These are phyloP conservation scores for Cantharis lateralis DNA, from an alignment of 2,888 invertebrate genomes.

Conservation along the genomic window DNA sequence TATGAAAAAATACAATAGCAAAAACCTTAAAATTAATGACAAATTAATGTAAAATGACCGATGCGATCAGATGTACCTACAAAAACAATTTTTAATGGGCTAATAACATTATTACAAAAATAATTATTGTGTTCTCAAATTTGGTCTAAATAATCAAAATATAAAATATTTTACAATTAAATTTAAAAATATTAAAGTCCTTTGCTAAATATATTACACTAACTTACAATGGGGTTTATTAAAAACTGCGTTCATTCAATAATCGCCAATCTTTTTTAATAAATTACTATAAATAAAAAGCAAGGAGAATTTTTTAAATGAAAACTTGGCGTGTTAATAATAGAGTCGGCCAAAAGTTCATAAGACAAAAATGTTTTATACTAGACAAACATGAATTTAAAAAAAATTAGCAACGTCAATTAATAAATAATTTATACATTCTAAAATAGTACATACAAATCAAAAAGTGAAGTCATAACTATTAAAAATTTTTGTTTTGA, in stretches of 20 bases:
- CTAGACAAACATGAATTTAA: background rate
- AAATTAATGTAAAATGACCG: too few relatives aligned
- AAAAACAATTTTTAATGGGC: background rate
- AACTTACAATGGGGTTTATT: background rate
- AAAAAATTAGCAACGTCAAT: background rate
- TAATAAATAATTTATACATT: background rate
- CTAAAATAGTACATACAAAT: background rate
- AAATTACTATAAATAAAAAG: background rate
- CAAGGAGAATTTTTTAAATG: background rate
- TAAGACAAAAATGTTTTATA: background rate
- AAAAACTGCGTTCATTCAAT: background rate
- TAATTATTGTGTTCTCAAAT: background rate
- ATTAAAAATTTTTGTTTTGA: background rate
- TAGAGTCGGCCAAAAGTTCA: background rate
- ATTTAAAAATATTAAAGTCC: background rate
- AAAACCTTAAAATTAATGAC: background rate
- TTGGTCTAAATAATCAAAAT: background rate
- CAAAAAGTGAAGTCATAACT: background rate
- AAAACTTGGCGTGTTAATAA: background rate
- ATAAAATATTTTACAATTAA: background rate
- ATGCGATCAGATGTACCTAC: background rate
- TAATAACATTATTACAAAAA: background rate
- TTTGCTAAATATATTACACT: background rate
- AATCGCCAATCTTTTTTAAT: background rate
- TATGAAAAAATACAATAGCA: background rate